A percentile compares a stretch with the other conserved stretches of the same genome.
Conservation (phyloP, 1,140 invertebrate genomes). For the Acromyrmex heyeri region DNA sequence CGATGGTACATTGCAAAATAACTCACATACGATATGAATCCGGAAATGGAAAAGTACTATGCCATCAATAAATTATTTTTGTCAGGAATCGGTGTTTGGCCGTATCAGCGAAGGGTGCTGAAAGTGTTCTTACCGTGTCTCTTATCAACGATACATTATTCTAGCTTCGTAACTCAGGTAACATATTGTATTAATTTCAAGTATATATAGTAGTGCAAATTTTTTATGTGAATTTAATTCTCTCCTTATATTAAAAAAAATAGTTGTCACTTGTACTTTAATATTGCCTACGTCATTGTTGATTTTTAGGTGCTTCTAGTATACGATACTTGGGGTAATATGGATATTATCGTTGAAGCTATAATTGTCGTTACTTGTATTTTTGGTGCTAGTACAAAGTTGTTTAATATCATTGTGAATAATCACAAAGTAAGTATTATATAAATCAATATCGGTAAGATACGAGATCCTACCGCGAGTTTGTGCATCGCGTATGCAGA, state of each 20-base stretch:
- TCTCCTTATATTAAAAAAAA: not conserved
- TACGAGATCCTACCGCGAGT: no score
- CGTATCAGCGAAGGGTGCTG: slow-evolving; percentile 16
- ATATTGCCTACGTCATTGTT: not conserved
- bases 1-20: not conserved
- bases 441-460: no score
- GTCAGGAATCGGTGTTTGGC: slow-evolving; percentile 28
- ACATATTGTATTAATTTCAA: not conserved
- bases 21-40: not conserved
- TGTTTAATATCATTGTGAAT: slow-evolving; percentile 25
- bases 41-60: slow-evolving; percentile 23
- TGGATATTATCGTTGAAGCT: not conserved
- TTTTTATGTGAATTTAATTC: not conserved
- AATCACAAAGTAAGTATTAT: slow-evolving; percentile 28
- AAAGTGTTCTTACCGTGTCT: not conserved
- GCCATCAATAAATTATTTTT: slow-evolving; percentile 11
- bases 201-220: not conserved
- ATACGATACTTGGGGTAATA: slow-evolving; percentile 11
- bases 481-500: no score
- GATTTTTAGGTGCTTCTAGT: slow-evolving; percentile 11
- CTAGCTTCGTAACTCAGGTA: not conserved
- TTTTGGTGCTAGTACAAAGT: not conserved
- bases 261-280: not conserved
- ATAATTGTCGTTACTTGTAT: not conserved
- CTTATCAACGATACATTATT: not conserved